Conservation (phyloP, 2,888 invertebrate species). For the Dasypogon diadema region DNA sequence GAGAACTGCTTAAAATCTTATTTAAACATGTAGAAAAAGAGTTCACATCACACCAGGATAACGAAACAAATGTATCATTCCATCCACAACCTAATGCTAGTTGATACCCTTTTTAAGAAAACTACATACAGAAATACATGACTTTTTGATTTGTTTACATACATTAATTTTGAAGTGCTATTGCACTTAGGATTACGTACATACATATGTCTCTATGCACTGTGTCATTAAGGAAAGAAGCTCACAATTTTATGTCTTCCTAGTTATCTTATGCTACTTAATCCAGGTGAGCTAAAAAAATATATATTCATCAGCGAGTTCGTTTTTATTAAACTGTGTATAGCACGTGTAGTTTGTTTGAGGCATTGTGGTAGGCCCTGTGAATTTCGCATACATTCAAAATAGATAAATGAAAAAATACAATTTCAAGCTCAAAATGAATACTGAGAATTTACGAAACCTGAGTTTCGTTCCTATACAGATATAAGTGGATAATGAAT, state of each 20-base stretch:
- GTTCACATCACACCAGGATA: constrained; percentile 34
- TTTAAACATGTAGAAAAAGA: constrained; percentile 29
- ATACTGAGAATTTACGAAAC: not conserved
- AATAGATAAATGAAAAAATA: constrained; percentile 11
- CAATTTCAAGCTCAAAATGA: constrained; percentile 11
- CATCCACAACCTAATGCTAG: constrained; percentile 53
- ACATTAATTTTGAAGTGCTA: constrained; percentile 39
- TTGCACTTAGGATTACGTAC: constrained; percentile 29
- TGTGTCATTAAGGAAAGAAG: constrained; percentile 34
- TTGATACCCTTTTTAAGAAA: constrained; percentile 41
- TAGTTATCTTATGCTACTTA: constrained; percentile 50
- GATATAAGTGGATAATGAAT: constrained; percentile 5
- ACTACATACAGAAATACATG: constrained; percentile 24
- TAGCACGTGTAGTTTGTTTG: constrained; percentile 25
- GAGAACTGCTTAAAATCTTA: constrained; percentile 10
- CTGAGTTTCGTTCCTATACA: constrained; percentile 39
- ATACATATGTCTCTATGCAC: constrained; percentile 35
- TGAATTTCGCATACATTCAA: not conserved
- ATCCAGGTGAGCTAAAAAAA: constrained; percentile 24
- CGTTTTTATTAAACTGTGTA: constrained; percentile 40
- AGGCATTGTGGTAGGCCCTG: constrained; percentile 2
- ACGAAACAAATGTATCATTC: constrained; percentile 54
- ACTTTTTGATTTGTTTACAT: constrained; percentile 33
- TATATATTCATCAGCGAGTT: constrained; percentile 18
- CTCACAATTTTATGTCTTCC: constrained; percentile 53